Base-by-base conservation (phyloP, 1,140 invertebrate species). In the Cheumatopsyche charites region DNA sequence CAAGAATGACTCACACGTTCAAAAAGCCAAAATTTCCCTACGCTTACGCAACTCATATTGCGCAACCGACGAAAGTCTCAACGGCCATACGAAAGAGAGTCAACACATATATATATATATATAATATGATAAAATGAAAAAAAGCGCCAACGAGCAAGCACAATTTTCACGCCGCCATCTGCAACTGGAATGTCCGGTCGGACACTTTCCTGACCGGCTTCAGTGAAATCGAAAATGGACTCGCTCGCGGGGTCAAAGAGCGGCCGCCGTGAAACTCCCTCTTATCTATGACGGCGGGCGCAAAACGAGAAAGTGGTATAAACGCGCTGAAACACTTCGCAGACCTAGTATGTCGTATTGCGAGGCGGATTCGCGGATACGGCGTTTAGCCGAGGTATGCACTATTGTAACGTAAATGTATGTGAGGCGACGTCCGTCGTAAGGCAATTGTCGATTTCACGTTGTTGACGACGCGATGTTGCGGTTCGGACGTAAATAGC, bases 321-420 rank as follows among this genome's bases (percentile, higher is more conserved):
- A 63, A 58, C 55, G 55, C 45, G 52, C 42, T 66, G 63, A 66
- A 66, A 66, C 63, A 66, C 63, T 66, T 66, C 0, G 19, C 23
- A 26, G 61, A 66, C 43, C 21, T 66, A 47, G 63, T 47, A 66
- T n/a, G n/a, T n/a, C n/a, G n/a, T n/a, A n/a, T n/a, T n/a, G n/a
- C n/a, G n/a, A n/a, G n/a, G n/a, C n/a, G n/a, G 47, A 23, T 66
- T 58, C 23, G 25, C 55, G 55, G 23, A 25, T 58, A 58, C 43
- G 43, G 4, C 43, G 43, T 13, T 21, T 25, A 58, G 13, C n/a
- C n/a, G n/a, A n/a, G n/a, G n/a, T n/a, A n/a, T n/a, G n/a, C 15
- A 52, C 17, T 52, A 58, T 58, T 5, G 23, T 58, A 26, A 26
- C 49, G 15, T 17, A 55, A 55, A 55, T 55, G 15, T 19, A 58